These are phyloP conservation scores for Callimorpha dominula DNA, from an alignment of 2,888 invertebrate species.

Conservation along the genomic window DNA sequence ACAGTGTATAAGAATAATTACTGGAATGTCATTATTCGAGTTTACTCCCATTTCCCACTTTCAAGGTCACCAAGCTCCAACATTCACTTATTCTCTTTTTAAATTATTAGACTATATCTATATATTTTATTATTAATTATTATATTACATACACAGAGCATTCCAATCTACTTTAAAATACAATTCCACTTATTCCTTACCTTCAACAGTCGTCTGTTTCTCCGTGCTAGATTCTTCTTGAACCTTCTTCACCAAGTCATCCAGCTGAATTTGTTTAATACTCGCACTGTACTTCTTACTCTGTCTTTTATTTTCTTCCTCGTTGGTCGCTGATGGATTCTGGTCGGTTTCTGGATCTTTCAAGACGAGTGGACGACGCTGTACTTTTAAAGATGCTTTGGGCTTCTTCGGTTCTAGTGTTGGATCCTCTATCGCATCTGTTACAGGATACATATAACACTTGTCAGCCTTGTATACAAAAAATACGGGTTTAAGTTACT, in stretches of 20 bases:
- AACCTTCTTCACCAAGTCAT: slow-evolving; percentile 67
- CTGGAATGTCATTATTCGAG: neutral
- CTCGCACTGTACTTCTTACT: slow-evolving; percentile 82
- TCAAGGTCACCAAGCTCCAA: neutral
- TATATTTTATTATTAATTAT: neutral
- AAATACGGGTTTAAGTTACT: too few species aligned
- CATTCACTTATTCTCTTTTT: neutral
- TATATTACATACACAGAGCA: neutral
- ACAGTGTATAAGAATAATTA: neutral
- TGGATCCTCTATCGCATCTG: slow-evolving; percentile 76
- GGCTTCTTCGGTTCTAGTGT: slow-evolving; percentile 58
- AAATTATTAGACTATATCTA: neutral
- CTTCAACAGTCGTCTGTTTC: slow-evolving; percentile 62
- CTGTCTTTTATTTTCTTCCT: slow-evolving; percentile 79
- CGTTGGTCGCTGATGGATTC: slow-evolving; percentile 78
- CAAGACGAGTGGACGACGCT: slow-evolving; percentile 74
- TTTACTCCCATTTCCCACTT: neutral
- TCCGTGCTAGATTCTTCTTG: slow-evolving; percentile 70
- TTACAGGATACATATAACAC: neutral
- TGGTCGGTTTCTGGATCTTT: slow-evolving; percentile 70
- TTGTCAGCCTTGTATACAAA: too few species aligned
- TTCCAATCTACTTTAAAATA: neutral
- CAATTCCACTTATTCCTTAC: slow-evolving; percentile 49
- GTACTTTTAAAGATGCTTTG: slow-evolving; percentile 63
- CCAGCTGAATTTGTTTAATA: slow-evolving; percentile 78